Evolutionary conservation across 2,888 invertebrate genomes (phyloP).

Genomic region (Clitarchus hookeri): DNA sequence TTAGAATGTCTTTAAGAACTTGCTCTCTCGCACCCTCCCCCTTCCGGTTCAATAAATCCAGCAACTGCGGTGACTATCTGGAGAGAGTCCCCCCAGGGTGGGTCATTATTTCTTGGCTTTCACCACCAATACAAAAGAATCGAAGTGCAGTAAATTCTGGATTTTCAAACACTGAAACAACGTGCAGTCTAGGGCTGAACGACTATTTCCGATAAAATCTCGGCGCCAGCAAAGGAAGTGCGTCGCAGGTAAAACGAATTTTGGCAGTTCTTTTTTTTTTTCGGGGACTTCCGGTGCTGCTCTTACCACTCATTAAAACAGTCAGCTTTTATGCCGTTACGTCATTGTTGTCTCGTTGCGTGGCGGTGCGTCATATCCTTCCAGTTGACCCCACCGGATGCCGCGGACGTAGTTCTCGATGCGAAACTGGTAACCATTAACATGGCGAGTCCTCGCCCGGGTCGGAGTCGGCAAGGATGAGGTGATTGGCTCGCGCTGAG

Average conservation of each 20-base stretch:
- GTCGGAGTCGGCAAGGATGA: too few relatives aligned
- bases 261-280: not conserved
- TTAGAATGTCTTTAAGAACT: not conserved
- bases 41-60: not conserved
- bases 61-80: not conserved
- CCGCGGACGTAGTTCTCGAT: not conserved
- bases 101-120: not conserved
- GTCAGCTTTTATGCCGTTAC: not conserved
- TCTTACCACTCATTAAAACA: not conserved
- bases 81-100: not conserved
- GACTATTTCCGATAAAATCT: not conserved
- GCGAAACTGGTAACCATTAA: too few relatives aligned
- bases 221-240: not conserved
- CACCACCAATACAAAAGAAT: not conserved
- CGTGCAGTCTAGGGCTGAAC: not conserved
- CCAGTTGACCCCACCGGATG: not conserved
- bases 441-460: too few relatives aligned
- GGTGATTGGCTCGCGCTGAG: too few relatives aligned
- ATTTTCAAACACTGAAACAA: too few relatives aligned
- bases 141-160: not conserved
- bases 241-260: not conserved
- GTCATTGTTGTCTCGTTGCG: not conserved
- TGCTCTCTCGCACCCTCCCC: not conserved
- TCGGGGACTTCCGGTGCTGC: not conserved
- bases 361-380: not conserved